These are phyloP conservation scores for Brachyhypopomus occidentalis DNA, from an alignment of 2,113 vertebrate species.

Conservation along the genomic window DNA sequence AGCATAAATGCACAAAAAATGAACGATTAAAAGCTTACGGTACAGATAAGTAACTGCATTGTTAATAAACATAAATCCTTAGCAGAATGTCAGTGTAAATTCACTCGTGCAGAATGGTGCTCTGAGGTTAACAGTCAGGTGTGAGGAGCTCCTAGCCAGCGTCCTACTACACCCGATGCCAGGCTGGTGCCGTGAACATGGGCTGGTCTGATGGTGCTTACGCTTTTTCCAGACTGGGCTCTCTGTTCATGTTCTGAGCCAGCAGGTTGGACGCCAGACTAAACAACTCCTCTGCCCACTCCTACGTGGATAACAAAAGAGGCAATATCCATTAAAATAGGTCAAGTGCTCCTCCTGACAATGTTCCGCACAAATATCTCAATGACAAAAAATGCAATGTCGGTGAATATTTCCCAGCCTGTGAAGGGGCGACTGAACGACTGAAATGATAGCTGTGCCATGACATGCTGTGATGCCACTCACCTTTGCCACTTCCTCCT, in stretches of 20 bases:
- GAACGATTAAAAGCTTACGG: background rate
- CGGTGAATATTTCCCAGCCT: background rate
- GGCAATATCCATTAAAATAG: conserved; percentile 17
- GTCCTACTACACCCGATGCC: conserved; percentile 30
- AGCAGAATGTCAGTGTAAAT: conserved; percentile 8
- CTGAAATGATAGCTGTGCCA: conserved; percentile 2
- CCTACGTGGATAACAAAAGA: conserved; percentile 70
- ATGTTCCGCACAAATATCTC: background rate
- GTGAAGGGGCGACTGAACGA: background rate
- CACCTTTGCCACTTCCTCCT: conserved; percentile 97
- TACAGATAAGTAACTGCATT: background rate
- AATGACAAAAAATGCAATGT: background rate
- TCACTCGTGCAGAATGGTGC: conserved; percentile 1
- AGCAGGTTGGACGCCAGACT: conserved; percentile 93
- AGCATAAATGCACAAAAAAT: background rate
- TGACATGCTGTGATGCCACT: background rate
- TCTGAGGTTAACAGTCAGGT: conserved; percentile 37
- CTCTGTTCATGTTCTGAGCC: conserved; percentile 95
- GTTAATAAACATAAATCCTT: background rate
- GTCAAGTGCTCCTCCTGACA: conserved; percentile 23
- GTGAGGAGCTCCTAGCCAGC: conserved; percentile 41
- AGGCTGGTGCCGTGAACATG: conserved; percentile 8
- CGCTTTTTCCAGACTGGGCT: conserved; percentile 94
- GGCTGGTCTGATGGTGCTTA: conserved; percentile 74
- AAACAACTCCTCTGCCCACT: conserved; percentile 96